A percentile compares a stretch with the other conserved stretches of the same genome.
phyloP scores from a whole-genome alignment of 2,888 invertebrate species.

The Eumerus sabulonum region DNA sequence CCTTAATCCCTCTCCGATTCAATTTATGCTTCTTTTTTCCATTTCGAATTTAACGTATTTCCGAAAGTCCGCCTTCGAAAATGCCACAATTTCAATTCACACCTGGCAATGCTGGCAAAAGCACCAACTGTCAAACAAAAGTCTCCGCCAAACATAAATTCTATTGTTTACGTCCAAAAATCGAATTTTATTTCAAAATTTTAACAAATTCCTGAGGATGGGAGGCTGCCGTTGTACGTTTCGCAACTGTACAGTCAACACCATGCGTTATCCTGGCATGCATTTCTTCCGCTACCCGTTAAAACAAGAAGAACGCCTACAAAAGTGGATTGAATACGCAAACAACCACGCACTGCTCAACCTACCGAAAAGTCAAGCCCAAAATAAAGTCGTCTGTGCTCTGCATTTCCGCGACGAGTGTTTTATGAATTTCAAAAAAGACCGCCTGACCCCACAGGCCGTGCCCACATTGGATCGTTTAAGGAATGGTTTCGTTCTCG shows the following conservation, averaged over 20 bases:
- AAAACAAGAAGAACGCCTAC: slow-evolving; percentile 71
- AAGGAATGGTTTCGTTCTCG: slow-evolving; percentile 72
- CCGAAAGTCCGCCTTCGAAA: too few relatives aligned
- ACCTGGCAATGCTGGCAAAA: neutral
- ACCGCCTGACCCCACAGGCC: slow-evolving; percentile 79
- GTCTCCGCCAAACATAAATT: neutral
- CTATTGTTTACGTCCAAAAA: neutral
- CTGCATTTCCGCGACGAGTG: slow-evolving; percentile 80
- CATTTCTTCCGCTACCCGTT: slow-evolving; percentile 81
- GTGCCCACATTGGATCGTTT: slow-evolving; percentile 78
- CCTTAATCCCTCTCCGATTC: too few relatives aligned
- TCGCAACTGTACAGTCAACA: slow-evolving; percentile 79
- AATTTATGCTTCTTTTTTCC: too few relatives aligned
- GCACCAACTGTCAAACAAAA: slow-evolving; percentile 13
- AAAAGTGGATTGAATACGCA: slow-evolving; percentile 72
- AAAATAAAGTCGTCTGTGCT: slow-evolving; percentile 80
- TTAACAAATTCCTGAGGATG: slow-evolving; percentile 74
- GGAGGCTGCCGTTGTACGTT: slow-evolving; percentile 81
- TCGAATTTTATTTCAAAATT: neutral
- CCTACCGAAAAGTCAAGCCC: slow-evolving; percentile 77
- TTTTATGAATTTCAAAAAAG: slow-evolving; percentile 79
- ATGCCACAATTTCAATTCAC: too few relatives aligned
- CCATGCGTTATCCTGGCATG: slow-evolving; percentile 75
- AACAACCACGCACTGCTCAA: slow-evolving; percentile 71
- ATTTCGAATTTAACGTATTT: too few relatives aligned